phyloP scores from a whole-genome alignment of 2,797 vertebrate genomes.

The Parauchenoglanis ngamensis region DNA sequence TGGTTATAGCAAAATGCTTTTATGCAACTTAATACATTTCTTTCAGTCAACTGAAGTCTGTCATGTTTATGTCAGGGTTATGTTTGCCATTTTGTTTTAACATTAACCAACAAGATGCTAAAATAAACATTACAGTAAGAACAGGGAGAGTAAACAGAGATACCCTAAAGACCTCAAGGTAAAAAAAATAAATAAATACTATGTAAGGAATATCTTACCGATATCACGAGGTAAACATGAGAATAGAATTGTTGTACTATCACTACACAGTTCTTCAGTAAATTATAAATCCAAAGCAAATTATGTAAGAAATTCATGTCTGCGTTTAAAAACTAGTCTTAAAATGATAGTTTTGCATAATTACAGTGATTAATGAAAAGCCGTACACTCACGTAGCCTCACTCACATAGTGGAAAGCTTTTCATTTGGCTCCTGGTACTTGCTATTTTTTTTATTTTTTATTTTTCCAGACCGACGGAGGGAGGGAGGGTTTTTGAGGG shows the following conservation, averaged over 20 bases:
- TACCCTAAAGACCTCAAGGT: neutral
- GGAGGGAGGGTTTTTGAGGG: conserved; percentile 11
- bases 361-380: conserved; percentile 11
- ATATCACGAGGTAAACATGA: neutral
- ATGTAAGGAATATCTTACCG: neutral
- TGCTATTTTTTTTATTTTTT: conserved; percentile 12
- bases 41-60: neutral
- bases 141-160: neutral
- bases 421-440: conserved; percentile 39
- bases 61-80: neutral
- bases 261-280: neutral
- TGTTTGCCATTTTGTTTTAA: neutral
- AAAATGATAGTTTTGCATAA: neutral
- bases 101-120: neutral
- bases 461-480: conserved; percentile 19
- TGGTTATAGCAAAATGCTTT: neutral
- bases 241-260: neutral
- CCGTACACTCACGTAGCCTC: neutral
- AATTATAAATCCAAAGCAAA: neutral
- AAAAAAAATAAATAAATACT: no score
- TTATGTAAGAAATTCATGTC: neutral
- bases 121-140: neutral
- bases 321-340: neutral
- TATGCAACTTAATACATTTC: neutral
- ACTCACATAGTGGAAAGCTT: conserved; percentile 8